phyloP scores from a whole-genome alignment of 2,797 vertebrate genomes.

The Sebastes flavidus region DNA sequence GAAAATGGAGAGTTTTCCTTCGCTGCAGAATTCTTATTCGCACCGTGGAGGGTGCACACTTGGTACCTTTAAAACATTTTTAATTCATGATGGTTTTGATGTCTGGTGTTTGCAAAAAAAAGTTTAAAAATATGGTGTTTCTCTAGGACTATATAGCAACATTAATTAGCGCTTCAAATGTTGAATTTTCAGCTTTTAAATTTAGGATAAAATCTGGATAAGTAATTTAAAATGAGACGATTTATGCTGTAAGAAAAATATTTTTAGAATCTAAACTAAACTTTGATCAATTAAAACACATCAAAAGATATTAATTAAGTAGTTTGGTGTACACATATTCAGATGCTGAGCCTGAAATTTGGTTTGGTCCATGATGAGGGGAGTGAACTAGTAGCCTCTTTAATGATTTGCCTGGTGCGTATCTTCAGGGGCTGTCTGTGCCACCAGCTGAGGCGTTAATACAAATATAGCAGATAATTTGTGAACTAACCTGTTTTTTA shows the following conservation, averaged over 20 bases:
- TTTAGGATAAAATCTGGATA: not conserved
- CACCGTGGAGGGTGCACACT: not conserved
- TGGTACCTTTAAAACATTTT: not conserved
- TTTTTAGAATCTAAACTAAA: not conserved
- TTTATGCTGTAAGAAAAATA: not conserved
- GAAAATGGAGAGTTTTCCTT: not conserved
- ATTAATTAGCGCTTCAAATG: not conserved
- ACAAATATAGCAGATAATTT: conserved; percentile 88
- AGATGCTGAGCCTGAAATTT: conserved; percentile 17
- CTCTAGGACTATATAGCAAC: not conserved
- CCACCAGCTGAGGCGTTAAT: conserved; percentile 89
- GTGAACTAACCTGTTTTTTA: conserved; percentile 85
- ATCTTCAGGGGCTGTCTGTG: conserved; percentile 80
- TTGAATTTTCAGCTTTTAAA: not conserved
- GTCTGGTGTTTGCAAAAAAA: not conserved
- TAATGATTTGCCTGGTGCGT: conserved; percentile 77
- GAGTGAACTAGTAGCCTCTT: conserved; percentile 60
- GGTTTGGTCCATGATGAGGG: conserved; percentile 26
- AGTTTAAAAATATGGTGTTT: not conserved
- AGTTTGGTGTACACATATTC: conserved; percentile 5
- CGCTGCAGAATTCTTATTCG: not conserved
- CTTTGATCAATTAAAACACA: not conserved
- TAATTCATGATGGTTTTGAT: not conserved
- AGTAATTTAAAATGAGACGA: not conserved
- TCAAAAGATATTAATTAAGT: not conserved